Evolutionary conservation across 2,888 invertebrate species (phyloP).

Genomic region (Drosophila lacicola): DNA sequence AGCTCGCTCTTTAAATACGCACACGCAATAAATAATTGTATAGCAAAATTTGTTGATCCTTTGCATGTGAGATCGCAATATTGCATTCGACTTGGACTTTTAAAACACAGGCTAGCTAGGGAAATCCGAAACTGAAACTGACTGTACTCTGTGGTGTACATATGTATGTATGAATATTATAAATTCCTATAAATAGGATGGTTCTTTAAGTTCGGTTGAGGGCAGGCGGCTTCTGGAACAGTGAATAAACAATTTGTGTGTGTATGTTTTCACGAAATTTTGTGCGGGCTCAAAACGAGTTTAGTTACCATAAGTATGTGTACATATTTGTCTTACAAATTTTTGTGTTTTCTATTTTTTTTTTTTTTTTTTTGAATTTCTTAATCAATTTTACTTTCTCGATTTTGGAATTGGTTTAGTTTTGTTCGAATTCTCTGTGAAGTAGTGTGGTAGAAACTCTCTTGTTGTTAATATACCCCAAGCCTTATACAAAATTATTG

Average conservation of each 20-base stretch:
- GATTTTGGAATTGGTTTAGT: conserved; percentile 29
- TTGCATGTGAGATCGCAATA: conserved; percentile 49
- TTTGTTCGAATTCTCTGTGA: conserved; percentile 47
- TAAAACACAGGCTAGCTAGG: conserved; percentile 6
- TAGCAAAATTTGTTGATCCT: conserved; percentile 38
- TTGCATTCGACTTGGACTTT: conserved; percentile 5
- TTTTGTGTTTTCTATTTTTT: conserved; percentile 11
- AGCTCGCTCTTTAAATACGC: conserved; percentile 29
- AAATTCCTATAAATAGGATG: neutral
- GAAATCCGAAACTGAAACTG: neutral
- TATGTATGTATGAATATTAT: neutral
- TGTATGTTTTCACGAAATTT: conserved; percentile 3
- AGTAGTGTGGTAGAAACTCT: conserved; percentile 54
- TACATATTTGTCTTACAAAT: conserved; percentile 31
- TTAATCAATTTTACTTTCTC: conserved; percentile 2
- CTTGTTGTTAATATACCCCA: conserved; percentile 40
- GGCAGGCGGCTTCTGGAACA: conserved; percentile 9
- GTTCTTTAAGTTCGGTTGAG: conserved; percentile 7
- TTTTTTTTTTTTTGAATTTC: neutral
- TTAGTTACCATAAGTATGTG: conserved; percentile 20
- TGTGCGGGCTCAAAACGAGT: conserved; percentile 7
- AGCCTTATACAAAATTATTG: conserved; percentile 37
- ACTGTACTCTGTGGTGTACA: neutral
- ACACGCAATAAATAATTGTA: conserved; percentile 41
- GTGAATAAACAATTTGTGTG: conserved; percentile 4